Evolutionary conservation across 1,140 invertebrate genomes (phyloP).

Genomic region (Lanistes nyassanus): DNA sequence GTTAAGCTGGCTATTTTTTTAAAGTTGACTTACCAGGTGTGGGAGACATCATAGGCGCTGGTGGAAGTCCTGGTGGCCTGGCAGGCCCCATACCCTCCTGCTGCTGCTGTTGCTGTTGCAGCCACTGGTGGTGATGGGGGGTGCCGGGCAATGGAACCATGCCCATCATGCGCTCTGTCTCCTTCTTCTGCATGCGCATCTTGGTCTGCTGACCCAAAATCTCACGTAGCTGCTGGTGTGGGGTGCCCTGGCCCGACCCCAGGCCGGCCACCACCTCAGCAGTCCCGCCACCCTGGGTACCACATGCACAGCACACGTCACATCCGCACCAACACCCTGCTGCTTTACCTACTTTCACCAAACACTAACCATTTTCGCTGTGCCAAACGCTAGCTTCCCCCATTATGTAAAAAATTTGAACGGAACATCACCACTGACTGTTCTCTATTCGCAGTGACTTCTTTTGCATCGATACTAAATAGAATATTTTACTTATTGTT

Average conservation of each 20-base stretch:
- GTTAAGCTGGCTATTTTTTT: neutral
- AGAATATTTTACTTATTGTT: too few species aligned
- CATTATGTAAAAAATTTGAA: too few species aligned
- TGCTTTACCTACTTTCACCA: too few species aligned
- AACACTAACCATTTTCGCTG: too few species aligned
- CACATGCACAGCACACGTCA: too few species aligned
- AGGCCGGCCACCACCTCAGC: too few species aligned
- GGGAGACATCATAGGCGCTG: conserved; percentile 14
- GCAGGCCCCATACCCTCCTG: conserved; percentile 18
- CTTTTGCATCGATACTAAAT: too few species aligned
- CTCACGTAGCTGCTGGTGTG: conserved; percentile 79
- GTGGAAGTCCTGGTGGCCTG: neutral
- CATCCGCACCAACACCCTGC: too few species aligned
- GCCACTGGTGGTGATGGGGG: conserved; percentile 21
- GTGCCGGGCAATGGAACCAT: conserved; percentile 24
- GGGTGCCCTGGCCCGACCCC: conserved; percentile 20
- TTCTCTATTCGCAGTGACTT: too few species aligned
- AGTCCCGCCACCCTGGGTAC: too few species aligned
- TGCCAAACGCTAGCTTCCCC: too few species aligned
- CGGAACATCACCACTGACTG: too few species aligned
- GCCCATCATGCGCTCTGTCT: conserved; percentile 35
- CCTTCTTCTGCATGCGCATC: conserved; percentile 64
- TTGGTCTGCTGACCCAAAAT: conserved; percentile 73
- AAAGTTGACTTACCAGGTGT: conserved; percentile 11
- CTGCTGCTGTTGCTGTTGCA: conserved; percentile 32